Percentiles rank a stretch among this genome's conserved stretches.
Conservation (phyloP, 2,113 vertebrate species). For the Riparia riparia region DNA sequence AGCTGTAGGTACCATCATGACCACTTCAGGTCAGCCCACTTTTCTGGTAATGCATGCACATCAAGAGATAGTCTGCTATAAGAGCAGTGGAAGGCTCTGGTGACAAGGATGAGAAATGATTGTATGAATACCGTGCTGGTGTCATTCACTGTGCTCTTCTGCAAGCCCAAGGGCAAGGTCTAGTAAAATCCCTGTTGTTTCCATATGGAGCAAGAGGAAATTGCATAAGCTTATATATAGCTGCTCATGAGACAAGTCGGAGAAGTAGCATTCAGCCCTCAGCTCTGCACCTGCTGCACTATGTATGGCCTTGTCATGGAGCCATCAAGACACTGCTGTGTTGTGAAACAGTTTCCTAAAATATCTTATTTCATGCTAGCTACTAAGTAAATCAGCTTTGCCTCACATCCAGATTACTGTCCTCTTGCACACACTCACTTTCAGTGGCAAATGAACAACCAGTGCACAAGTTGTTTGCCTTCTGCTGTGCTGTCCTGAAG, state of each 20-base stretch:
- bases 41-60: background rate
- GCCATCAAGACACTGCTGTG: background rate
- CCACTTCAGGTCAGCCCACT: background rate
- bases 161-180: background rate
- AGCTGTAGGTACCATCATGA: rapidly evolving
- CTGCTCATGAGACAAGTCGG: background rate
- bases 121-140: background rate
- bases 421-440: background rate
- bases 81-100: background rate
- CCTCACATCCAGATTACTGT: background rate
- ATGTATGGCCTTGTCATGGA: background rate
- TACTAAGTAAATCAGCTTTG: background rate
- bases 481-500: background rate
- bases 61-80: rapidly evolving
- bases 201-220: conserved; percentile 3
- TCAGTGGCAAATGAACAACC: background rate
- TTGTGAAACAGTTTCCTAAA: background rate
- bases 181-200: background rate
- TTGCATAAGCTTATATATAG: background rate
- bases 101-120: background rate
- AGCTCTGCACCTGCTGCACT: background rate
- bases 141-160: background rate
- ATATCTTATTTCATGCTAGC: background rate
- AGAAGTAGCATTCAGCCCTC: background rate
- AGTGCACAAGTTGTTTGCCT: background rate